Base-by-base conservation (phyloP, 2,888 invertebrate species). In the Heteromyza rotundicornis region DNA sequence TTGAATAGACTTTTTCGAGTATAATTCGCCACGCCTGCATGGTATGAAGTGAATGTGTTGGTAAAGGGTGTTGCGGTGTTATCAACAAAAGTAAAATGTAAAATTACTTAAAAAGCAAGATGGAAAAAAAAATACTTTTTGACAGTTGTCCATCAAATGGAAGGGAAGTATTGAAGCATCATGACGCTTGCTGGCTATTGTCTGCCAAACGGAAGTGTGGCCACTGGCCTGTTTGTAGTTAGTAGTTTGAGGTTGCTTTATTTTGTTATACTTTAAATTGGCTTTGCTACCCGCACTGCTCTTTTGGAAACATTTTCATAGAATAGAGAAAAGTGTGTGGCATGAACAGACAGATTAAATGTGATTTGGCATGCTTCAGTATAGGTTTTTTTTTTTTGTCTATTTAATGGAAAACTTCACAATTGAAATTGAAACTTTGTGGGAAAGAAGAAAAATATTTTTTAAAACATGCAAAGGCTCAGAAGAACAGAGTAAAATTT, bases 21-120 rank as follows among this genome's bases (percentile, higher is more conserved):
- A 55, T 66, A 66, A 74, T 74, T 74, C 61, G 74, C 66, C 66
- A 59, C 74, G 77, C 74, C 74, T 58, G 74, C 77, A 74, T 74
- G 69, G 67, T 47, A 27, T n/a, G n/a, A n/a, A 2, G n/a, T 32
- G 32, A 32, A 12, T 32, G 32, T 8, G 32, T 32, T 5, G 32
- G 32, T 32, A 12, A 32, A 12, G 5, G 32, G 32, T 32, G 32
- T 32, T 5, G 32, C 32, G 7, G 32, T 32, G 5, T 32, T 32
- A 12, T 5, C 32, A 8, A 3, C 40, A 12, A 22, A 8, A 44
- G 8, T 24, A 3, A 19, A 40, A 44, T 22, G 16, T 12, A 27
- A 57, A 53, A 27, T 57, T 47, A n/a, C 16, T 35, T 44, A 63
- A 69, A 69, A 63, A 59, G 68, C 58, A n/a, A n/a, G n/a, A n/a